Evolutionary conservation across 2,113 vertebrate genomes (phyloP).

Genomic region (Takifugu flavidus): DNA sequence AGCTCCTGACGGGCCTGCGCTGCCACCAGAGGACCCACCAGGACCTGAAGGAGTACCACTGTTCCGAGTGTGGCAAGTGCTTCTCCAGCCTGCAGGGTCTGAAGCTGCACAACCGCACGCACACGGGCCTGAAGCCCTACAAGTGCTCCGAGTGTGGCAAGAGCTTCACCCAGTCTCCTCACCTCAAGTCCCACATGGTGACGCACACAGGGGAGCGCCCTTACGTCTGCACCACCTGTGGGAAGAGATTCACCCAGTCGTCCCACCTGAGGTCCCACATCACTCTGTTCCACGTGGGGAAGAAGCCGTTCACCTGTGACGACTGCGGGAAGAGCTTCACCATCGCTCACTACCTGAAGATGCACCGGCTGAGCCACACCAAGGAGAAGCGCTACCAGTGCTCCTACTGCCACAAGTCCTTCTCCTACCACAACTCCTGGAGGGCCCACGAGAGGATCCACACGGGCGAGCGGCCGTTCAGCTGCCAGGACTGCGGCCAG

Average conservation of each 20-base stretch:
- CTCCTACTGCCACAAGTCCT: conserved; percentile 61
- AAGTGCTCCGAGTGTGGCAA: conserved; percentile 52
- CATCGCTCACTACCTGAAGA: conserved; percentile 66
- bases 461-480: conserved; percentile 57
- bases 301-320: conserved; percentile 56
- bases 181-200: conserved; percentile 62
- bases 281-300: conserved; percentile 58
- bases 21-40: conserved; percentile 54
- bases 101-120: conserved; percentile 60
- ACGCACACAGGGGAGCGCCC: conserved; percentile 62
- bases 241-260: conserved; percentile 63
- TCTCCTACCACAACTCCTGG: conserved; percentile 68
- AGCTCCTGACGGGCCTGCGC: conserved; percentile 52
- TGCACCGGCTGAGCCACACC: conserved; percentile 64
- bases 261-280: conserved; percentile 60
- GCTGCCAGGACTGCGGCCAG: conserved; percentile 50
- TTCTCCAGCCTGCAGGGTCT: conserved; percentile 62
- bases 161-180: conserved; percentile 60
- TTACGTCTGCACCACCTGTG: conserved; percentile 60
- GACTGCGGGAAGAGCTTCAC: conserved; percentile 68
- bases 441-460: conserved; percentile 61
- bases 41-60: conserved; percentile 46
- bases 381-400: conserved; percentile 65
- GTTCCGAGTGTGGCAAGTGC: conserved; percentile 51
- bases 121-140: conserved; percentile 61